Evolutionary conservation across 2,797 vertebrate genomes (phyloP).

Genomic region (Novumbra hubbsi): DNA sequence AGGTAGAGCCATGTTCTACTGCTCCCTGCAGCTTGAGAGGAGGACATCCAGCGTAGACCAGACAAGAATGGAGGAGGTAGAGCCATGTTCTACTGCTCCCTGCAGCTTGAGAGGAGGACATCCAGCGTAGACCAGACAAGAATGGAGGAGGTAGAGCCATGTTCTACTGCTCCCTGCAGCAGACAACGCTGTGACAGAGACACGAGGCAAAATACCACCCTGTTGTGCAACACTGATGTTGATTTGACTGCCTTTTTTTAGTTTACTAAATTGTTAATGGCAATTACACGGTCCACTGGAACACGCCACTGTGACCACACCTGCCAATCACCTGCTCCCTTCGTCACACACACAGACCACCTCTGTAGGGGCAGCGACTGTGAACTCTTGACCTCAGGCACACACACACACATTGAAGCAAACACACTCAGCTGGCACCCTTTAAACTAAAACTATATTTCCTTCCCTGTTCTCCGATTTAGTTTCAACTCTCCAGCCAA

Average conservation of each 20-base stretch:
- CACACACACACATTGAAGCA: constrained; percentile 13
- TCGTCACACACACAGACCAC: constrained; percentile 24
- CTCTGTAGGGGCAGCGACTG: constrained; percentile 18
- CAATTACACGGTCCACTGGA: constrained; percentile 38
- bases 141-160: neutral
- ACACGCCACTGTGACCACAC: constrained; percentile 8
- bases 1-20: constrained; percentile 42
- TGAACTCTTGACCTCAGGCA: constrained; percentile 33
- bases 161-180: neutral
- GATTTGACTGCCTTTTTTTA: constrained; percentile 33
- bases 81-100: constrained; percentile 50
- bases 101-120: constrained; percentile 45
- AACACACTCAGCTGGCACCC: constrained; percentile 16
- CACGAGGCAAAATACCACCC: neutral
- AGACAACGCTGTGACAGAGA: constrained; percentile 3
- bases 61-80: constrained; percentile 3
- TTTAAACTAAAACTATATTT: constrained; percentile 48
- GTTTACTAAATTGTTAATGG: constrained; percentile 25
- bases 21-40: constrained; percentile 50
- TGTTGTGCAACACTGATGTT: constrained; percentile 16
- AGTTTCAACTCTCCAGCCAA: constrained; percentile 23
- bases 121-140: constrained; percentile 11
- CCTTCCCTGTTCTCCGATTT: constrained; percentile 23
- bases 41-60: constrained; percentile 24
- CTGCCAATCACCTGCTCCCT: constrained; percentile 17